Evolutionary conservation across 2,113 vertebrate genomes (phyloP).

Genomic region (Vulpes ferrilata): DNA sequence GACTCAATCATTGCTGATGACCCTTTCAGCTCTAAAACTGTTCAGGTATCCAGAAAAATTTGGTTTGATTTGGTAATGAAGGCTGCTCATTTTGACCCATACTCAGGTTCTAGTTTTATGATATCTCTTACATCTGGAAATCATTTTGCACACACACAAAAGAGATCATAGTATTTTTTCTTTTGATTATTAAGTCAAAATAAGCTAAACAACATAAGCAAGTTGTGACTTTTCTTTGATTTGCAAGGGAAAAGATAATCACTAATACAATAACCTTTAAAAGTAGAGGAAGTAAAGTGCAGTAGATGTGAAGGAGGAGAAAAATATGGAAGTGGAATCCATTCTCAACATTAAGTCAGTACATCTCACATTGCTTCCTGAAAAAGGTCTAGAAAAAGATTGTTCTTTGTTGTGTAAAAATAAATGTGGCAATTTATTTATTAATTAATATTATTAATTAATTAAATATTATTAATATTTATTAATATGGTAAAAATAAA

Average conservation of each 20-base stretch:
- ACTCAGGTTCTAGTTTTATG: not conserved
- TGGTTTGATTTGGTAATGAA: not conserved
- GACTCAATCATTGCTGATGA: not conserved
- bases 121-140: not conserved
- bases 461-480: too few species aligned
- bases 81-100: not conserved
- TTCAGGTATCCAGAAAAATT: not conserved
- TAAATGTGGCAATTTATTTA: not conserved
- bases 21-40: not conserved
- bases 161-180: not conserved
- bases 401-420: not conserved
- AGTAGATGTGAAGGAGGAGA: not conserved
- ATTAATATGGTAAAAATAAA: not conserved
- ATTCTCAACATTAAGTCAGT: not conserved
- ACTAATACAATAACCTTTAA: constrained; percentile 1
- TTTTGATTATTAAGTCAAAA: not conserved
- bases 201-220: not conserved
- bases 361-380: not conserved
- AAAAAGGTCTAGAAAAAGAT: not conserved
- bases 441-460: too few species aligned
- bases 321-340: not conserved
- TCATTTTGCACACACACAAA: not conserved
- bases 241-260: not conserved
- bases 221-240: not conserved
- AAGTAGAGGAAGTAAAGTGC: not conserved